Evolutionary conservation across 1,140 invertebrate species (phyloP).

Genomic region (Papilio machaon): DNA sequence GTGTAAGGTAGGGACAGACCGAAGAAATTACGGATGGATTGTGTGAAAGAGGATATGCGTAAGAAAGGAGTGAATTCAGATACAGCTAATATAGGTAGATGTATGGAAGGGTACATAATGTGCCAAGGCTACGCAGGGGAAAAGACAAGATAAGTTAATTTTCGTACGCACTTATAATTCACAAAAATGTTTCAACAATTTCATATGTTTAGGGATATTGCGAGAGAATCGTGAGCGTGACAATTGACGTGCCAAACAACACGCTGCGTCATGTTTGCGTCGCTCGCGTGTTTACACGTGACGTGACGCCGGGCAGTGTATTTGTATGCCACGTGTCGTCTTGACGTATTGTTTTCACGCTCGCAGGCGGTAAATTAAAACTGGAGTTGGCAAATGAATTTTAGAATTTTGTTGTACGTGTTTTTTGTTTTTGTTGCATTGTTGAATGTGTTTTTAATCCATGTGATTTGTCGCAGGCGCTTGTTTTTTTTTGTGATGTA

Average conservation of each 20-base stretch:
- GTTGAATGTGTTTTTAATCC: conserved; percentile 32
- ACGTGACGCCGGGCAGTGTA: conserved; percentile 7
- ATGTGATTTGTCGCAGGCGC: conserved; percentile 19
- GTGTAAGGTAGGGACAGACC: neutral
- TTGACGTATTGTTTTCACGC: conserved; percentile 27
- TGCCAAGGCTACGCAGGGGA: neutral
- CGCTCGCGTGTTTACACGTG: conserved; percentile 14
- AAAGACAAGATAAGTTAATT: neutral
- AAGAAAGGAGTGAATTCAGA: neutral
- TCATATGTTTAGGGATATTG: neutral
- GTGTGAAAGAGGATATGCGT: neutral
- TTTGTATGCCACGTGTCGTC: conserved; percentile 15
- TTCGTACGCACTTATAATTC: neutral
- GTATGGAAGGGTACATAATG: neutral
- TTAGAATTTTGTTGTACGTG: conserved; percentile 8
- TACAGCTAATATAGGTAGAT: neutral
- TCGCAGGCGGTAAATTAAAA: conserved; percentile 12
- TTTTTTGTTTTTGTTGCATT: conserved; percentile 14
- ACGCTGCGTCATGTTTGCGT: neutral
- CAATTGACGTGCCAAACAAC: neutral
- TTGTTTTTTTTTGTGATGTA: conserved; percentile 17
- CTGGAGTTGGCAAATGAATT: conserved; percentile 26
- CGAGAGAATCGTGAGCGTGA: conserved; percentile 1
- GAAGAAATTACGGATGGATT: neutral
- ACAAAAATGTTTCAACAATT: neutral